These are phyloP conservation scores for Temnothorax nylanderi DNA, from an alignment of 1,140 invertebrate species.

Conservation along the genomic window DNA sequence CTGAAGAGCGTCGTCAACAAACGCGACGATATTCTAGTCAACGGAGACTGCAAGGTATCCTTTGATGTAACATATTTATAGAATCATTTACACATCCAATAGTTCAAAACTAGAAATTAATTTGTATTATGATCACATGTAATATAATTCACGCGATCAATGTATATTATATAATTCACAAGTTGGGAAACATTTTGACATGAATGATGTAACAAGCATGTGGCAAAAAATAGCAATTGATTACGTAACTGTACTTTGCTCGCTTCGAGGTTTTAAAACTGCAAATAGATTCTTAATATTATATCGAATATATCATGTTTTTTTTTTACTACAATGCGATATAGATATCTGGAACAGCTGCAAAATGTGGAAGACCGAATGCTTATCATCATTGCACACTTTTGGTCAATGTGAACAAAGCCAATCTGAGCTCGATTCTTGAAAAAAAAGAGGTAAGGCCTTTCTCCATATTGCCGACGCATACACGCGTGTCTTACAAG, in stretches of 20 bases:
- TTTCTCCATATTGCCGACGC: background rate
- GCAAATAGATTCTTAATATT: background rate
- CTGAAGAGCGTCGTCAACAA: conserved; percentile 91
- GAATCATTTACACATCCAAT: background rate
- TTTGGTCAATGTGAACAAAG: conserved; percentile 93
- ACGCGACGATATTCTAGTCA: conserved; percentile 93
- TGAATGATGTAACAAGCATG: background rate
- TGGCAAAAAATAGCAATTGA: background rate
- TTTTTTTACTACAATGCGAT: conserved; percentile 47
- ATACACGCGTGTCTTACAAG: background rate
- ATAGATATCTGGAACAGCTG: conserved; percentile 96
- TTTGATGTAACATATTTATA: conserved; percentile 63
- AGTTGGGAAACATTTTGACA: background rate
- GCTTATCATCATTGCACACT: conserved; percentile 98
- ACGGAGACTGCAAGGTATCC: conserved; percentile 93
- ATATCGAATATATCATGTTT: background rate
- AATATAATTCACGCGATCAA: background rate
- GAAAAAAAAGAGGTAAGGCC: conserved; percentile 88
- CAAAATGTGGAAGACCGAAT: conserved; percentile 93
- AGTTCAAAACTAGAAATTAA: background rate
- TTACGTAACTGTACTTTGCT: background rate
- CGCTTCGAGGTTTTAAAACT: background rate
- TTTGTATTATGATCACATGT: background rate
- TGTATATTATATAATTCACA: background rate
- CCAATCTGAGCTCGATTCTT: conserved; percentile 89